Conservation (phyloP, 2,797 vertebrate species). For the Tadarida brasiliensis region DNA sequence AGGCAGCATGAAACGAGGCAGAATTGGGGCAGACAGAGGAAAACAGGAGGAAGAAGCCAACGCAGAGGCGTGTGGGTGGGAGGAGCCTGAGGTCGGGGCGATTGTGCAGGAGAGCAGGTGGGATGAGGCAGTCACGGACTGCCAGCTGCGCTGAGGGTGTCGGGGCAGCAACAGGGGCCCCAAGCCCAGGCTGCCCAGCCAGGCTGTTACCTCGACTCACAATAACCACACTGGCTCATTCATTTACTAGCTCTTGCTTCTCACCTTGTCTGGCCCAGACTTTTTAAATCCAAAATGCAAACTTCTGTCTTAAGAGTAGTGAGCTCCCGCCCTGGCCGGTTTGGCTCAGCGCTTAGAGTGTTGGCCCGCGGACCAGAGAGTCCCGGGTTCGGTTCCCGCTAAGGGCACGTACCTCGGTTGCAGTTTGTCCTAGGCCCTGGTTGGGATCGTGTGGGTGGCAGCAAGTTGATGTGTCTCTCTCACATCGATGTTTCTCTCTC, state of each 20-base stretch:
- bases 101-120: accelerated
- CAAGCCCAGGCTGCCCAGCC: background rate
- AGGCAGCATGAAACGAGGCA: background rate
- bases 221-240: background rate
- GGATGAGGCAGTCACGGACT: too few species aligned
- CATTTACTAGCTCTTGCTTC: conserved; percentile 26
- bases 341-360: too few species aligned
- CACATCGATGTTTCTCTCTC: too few species aligned
- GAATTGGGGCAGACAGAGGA: background rate
- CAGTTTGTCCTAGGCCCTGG: too few species aligned
- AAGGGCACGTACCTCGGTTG: too few species aligned
- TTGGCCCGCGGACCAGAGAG: too few species aligned
- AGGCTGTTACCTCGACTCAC: background rate
- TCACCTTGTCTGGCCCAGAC: background rate
- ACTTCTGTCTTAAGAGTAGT: background rate
- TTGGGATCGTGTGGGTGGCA: too few species aligned
- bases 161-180: background rate
- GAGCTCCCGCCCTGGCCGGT: conserved; percentile 43
- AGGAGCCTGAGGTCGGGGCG: accelerated
- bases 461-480: too few species aligned
- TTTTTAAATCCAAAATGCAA: conserved; percentile 65
- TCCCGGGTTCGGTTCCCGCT: too few species aligned
- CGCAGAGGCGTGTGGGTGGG: background rate
- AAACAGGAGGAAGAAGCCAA: background rate
- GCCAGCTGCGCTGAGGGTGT: background rate